Conservation (phyloP, 1,140 invertebrate species). For the Polypedilum pembai region DNA sequence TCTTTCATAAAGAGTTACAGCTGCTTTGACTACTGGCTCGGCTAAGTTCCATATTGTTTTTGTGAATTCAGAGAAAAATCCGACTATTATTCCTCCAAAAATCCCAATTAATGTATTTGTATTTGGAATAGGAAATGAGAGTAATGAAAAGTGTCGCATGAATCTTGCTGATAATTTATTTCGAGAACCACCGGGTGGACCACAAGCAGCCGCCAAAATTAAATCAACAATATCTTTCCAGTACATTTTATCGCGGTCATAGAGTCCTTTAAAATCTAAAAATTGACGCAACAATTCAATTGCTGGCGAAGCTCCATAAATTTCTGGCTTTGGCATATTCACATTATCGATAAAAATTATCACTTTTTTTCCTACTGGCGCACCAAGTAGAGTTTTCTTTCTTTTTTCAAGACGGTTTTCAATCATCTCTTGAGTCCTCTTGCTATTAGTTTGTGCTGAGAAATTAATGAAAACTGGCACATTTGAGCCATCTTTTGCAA, state of each 20-base stretch:
- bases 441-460: slow-evolving; percentile 79
- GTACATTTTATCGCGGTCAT: slow-evolving; percentile 75
- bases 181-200: slow-evolving; percentile 78
- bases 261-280: slow-evolving; percentile 73
- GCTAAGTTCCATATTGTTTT: slow-evolving; percentile 60
- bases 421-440: slow-evolving; percentile 70
- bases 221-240: slow-evolving; percentile 83
- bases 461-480: slow-evolving; percentile 75
- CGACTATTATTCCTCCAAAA: slow-evolving; percentile 54
- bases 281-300: slow-evolving; percentile 80
- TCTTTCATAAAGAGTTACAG: slow-evolving; percentile 70
- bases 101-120: slow-evolving; percentile 72
- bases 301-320: slow-evolving; percentile 81
- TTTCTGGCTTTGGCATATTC: slow-evolving; percentile 79
- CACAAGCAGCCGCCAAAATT: slow-evolving; percentile 73
- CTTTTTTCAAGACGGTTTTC: slow-evolving; percentile 74
- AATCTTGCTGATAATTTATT: slow-evolving; percentile 74
- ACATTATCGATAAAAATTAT: slow-evolving; percentile 88
- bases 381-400: slow-evolving; percentile 71
- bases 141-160: slow-evolving; percentile 75
- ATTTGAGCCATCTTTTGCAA: slow-evolving; percentile 53
- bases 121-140: slow-evolving; percentile 64
- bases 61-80: slow-evolving; percentile 67
- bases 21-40: slow-evolving; percentile 65
- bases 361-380: slow-evolving; percentile 72